Evolutionary conservation across 2,113 vertebrate genomes (phyloP), one percentile per base, ranked within the genome.

Genomic region (Macroglossus sobrinus): DNA sequence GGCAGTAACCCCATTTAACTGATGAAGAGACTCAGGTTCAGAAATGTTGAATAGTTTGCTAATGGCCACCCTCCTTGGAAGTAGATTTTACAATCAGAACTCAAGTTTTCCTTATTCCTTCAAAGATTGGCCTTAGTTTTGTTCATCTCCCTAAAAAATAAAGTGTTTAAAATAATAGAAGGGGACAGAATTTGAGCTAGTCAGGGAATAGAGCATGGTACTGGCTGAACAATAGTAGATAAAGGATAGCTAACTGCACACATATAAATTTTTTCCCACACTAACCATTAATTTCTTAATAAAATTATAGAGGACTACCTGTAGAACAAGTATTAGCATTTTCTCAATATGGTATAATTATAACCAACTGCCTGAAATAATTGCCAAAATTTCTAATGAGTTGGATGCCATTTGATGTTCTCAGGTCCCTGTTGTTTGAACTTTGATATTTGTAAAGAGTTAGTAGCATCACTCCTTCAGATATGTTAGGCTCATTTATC

Each of bases 401-500:
- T 84, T 95, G 84, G 84, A 95, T 97, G 69, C 71, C 78, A 90
- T 93, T 75, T 82, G 38, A 59, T 84, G 43, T 50, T 80, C 7
- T n/a, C 35, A 78, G 5, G 16, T 15, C 2, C 93, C 50, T 33
- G 64, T 85, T 63, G 89, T 84, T 97, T 97, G 94, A 97, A 91
- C 84, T 97, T 72, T 22, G 96, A 45, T 90, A 94, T 0, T 1
- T 91, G 15, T 55, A 45, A 97, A 98, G 59, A 95, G 69, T 97
- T 85, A 92, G 38, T 92, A 88, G 45, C 55, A 95, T 95, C 50
- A 91, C 53, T 85, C 75, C 33, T 40, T 79, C 80, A 86, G 63
- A 93, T 97, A 97, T 89, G 91, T 94, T 95, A 97, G 91, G 43
- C 75, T 84, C 0, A 3, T 97, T 97, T 80, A 45, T 64, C 96